Percentiles rank a stretch among this genome's conserved stretches.
Evolutionary conservation across 2,888 invertebrate species (phyloP).

Genomic region (Opisthograptis luteolata): DNA sequence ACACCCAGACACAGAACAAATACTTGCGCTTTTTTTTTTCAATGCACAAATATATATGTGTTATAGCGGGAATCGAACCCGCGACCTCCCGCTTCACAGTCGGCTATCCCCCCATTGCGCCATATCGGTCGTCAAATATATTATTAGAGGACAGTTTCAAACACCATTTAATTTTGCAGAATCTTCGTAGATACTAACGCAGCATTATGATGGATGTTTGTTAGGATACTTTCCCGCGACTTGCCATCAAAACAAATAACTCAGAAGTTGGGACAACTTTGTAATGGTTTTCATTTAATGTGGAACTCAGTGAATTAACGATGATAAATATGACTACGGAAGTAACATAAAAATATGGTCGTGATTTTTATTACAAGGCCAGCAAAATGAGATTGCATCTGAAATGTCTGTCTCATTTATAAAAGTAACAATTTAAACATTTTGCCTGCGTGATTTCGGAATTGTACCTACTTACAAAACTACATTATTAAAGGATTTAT

Average conservation of each 20-base stretch:
- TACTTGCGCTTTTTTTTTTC: no score
- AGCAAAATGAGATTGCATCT: neutral
- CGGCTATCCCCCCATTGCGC: no score
- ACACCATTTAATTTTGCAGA: neutral
- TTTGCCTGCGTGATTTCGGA: no score
- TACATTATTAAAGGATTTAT: no score
- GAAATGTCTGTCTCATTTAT: neutral
- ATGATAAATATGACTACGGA: neutral
- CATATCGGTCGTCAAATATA: no score
- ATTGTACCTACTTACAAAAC: no score
- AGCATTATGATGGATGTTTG: neutral
- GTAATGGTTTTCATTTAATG: constrained; percentile 2
- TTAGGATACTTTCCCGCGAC: neutral
- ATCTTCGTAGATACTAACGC: neutral
- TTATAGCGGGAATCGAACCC: no score
- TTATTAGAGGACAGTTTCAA: no score
- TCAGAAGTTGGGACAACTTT: constrained; percentile 1
- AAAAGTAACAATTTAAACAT: no score
- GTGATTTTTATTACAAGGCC: neutral
- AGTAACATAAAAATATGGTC: neutral
- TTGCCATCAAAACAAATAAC: constrained; percentile 8
- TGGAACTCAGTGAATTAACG: neutral
- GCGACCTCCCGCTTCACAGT: no score
- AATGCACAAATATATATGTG: no score
- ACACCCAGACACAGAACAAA: no score